Percentiles rank a stretch among this genome's conserved stretches.
Evolutionary conservation across 2,888 invertebrate species (phyloP).

Genomic region (Venusia cambrica): DNA sequence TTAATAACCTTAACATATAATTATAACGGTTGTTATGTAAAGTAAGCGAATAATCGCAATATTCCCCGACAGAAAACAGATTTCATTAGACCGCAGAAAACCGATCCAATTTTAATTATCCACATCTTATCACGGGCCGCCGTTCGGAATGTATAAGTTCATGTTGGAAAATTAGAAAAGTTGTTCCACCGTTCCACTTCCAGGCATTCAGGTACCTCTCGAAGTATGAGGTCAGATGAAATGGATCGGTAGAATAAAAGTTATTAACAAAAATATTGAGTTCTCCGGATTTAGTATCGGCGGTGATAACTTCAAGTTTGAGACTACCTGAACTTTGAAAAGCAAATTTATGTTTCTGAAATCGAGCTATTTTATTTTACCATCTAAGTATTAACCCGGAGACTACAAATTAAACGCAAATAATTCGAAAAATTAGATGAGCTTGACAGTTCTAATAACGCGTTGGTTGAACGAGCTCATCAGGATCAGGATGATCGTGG

Average conservation of each 20-base stretch:
- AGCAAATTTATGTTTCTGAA: too few species aligned
- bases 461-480: too few species aligned
- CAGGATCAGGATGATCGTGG: too few species aligned
- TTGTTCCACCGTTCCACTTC: conserved; percentile 53
- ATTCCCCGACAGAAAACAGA: too few species aligned
- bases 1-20: too few species aligned
- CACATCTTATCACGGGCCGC: conserved; percentile 32
- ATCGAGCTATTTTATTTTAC: too few species aligned
- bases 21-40: too few species aligned
- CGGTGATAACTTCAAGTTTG: conserved; percentile 4
- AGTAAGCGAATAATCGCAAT: conserved; percentile 12
- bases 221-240: conserved; percentile 56
- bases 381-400: too few species aligned
- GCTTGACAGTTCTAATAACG: too few species aligned
- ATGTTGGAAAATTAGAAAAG: conserved; percentile 74
- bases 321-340: too few species aligned
- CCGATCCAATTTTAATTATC: conserved; percentile 39
- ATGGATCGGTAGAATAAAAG: conserved; percentile 35
- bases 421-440: too few species aligned
- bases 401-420: too few species aligned
- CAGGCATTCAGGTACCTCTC: conserved; percentile 57
- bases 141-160: conserved; percentile 61
- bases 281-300: conserved; percentile 17
- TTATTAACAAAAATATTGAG: conserved; percentile 39
- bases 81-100: conserved; percentile 14